phyloP scores from a whole-genome alignment of 2,888 invertebrate genomes.

The Chelonus formosanus region DNA sequence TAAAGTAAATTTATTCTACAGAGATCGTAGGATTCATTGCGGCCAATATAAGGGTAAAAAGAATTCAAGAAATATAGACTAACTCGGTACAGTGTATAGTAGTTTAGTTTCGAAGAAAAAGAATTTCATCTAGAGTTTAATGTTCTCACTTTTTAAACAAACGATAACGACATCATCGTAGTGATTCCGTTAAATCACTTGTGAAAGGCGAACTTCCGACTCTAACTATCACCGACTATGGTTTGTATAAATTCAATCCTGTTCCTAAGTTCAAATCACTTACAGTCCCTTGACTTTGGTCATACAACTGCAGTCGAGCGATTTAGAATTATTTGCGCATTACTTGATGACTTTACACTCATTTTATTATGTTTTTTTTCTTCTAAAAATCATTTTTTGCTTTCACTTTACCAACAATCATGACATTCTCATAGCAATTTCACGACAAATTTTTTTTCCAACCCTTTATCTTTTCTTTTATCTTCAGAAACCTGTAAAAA shows the following conservation, averaged over 20 bases:
- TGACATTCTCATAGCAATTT: conserved; percentile 6
- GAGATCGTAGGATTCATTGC: conserved; percentile 1
- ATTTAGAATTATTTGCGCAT: conserved; percentile 38
- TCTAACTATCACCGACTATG: conserved; percentile 35
- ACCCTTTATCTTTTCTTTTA: neutral
- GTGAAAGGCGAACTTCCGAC: conserved; percentile 39
- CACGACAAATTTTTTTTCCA: neutral
- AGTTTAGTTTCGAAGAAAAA: conserved; percentile 31
- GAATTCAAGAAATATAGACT: neutral
- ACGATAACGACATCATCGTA: conserved; percentile 35
- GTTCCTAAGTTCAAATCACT: conserved; percentile 3
- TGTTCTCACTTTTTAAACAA: conserved; percentile 34
- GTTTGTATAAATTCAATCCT: conserved; percentile 9
- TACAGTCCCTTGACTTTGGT: conserved; percentile 29
- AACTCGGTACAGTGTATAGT: neutral
- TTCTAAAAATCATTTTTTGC: too few relatives aligned
- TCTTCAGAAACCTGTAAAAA: neutral
- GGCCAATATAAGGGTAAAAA: neutral
- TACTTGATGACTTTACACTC: conserved; percentile 17
- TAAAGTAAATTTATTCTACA: conserved; percentile 17
- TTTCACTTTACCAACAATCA: neutral
- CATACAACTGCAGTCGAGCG: conserved; percentile 20
- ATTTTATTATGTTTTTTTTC: neutral
- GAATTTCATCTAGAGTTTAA: conserved; percentile 20
- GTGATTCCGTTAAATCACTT: conserved; percentile 38